Base-by-base conservation (phyloP, 2,888 invertebrate species). In the Busseola fusca region DNA sequence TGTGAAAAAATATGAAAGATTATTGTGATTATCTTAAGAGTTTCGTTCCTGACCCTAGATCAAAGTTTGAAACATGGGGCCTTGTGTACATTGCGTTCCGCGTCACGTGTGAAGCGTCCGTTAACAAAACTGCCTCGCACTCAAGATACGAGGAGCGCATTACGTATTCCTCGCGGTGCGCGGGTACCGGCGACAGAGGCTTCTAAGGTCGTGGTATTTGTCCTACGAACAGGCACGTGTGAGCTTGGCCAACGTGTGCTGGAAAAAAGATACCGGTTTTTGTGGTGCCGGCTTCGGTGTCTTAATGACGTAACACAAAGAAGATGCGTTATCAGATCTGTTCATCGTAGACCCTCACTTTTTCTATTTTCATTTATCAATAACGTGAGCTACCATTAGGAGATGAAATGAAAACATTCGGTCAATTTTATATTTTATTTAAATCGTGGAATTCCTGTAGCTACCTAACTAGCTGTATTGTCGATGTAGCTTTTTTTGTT, bases 21-120 rank as follows among this genome's bases (percentile, higher is more conserved):
- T 72, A 83, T 81, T 72, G 68, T 76, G 73, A 74, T 75, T 72
- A 79, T 68, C 70, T 72, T 64, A 72, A 76, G 74, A 72, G 64
- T 76, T 83, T 76, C 66, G 59, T 63, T 58, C 45, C 56, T 71
- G 69, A 50, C 57, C 68, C 64, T 65, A 78, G 78, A 80, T 81
- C 74, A 69, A 69, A 74, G 73, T 76, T 74, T 54, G 60, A 69
- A 78, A 74, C 62, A 42, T 62, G 73, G 66, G 21, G 42, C 64
- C 65, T 70, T 75, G 70, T 66, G 72, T 76, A 78, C 72, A 81
- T 86, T 77, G 78, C 74, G 75, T 83, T 74, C 74, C 78, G 73
- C 72, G 81, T 80, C 82, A 86, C 86, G 86, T 82, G 82, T 83
- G 65, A 75, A 52, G 74, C 86, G 81, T 86, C 83, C 86, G 86